Conservation (phyloP, 2,888 invertebrate genomes). For the Stratiomys singularior region DNA sequence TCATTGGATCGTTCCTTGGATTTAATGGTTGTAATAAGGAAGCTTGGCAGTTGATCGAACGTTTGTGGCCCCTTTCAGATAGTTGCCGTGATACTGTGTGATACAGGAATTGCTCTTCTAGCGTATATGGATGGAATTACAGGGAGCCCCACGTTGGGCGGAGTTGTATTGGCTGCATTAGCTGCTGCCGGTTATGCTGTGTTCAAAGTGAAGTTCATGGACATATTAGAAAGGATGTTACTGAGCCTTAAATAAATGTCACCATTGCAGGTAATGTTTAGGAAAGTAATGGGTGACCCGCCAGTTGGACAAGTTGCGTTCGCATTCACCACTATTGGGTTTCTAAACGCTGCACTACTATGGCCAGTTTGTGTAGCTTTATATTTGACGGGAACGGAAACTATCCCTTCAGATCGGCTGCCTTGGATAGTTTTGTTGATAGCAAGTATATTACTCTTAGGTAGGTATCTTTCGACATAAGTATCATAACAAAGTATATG, state of each 20-base stretch:
- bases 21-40: not conserved
- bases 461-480: conserved; percentile 66
- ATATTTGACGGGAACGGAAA: conserved; percentile 87
- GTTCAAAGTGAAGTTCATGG: conserved; percentile 77
- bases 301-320: conserved; percentile 91
- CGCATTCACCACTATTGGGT: conserved; percentile 91
- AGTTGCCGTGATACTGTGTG: conserved; percentile 92
- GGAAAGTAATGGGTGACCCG: conserved; percentile 93
- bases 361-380: conserved; percentile 92
- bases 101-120: conserved; percentile 91
- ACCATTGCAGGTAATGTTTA: conserved; percentile 84
- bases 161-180: conserved; percentile 88
- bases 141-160: conserved; percentile 87
- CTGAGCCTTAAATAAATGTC: not conserved
- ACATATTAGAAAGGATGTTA: not conserved
- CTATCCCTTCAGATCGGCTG: conserved; percentile 81
- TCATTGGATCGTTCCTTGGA: not conserved
- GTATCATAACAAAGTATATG: too few species aligned
- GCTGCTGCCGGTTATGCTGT: conserved; percentile 94
- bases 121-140: conserved; percentile 97
- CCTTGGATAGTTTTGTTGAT: conserved; percentile 89
- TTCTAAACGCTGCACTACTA: conserved; percentile 85
- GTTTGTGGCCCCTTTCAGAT: conserved; percentile 71
- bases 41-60: not conserved
- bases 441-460: conserved; percentile 81